These are phyloP conservation scores for Drosophila mimetica DNA, from an alignment of 2,888 invertebrate genomes.

Conservation along the genomic window DNA sequence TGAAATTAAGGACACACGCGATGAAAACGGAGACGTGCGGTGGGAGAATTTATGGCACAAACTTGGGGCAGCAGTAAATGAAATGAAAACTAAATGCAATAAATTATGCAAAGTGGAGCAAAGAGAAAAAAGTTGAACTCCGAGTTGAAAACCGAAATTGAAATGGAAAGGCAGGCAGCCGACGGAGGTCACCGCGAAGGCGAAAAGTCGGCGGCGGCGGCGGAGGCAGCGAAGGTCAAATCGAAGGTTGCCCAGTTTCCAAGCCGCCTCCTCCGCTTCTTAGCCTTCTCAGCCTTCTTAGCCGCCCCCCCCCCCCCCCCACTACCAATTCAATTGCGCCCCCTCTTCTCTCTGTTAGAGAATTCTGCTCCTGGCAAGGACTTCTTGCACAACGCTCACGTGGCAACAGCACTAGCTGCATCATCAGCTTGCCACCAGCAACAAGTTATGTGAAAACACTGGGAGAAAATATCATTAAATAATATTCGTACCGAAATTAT, in stretches of 20 bases:
- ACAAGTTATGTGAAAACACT: slow-evolving; percentile 33
- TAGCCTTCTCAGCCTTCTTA: not conserved
- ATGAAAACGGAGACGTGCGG: slow-evolving; percentile 25
- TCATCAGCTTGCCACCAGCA: slow-evolving; percentile 14
- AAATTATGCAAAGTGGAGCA: slow-evolving; percentile 69
- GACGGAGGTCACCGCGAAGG: slow-evolving; percentile 45
- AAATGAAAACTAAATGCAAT: slow-evolving; percentile 71
- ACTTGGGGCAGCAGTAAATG: slow-evolving; percentile 21
- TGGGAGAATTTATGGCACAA: slow-evolving; percentile 59
- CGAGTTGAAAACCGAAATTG: slow-evolving; percentile 29
- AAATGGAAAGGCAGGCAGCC: slow-evolving; percentile 34
- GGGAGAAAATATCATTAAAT: not conserved
- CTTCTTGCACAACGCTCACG: slow-evolving; percentile 47
- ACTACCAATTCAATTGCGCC: not conserved
- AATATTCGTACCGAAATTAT: too few species aligned
- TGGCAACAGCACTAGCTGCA: slow-evolving; percentile 26
- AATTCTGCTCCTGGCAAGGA: slow-evolving; percentile 32
- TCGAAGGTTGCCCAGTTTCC: slow-evolving; percentile 31
- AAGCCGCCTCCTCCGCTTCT: not conserved
- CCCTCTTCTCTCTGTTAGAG: not conserved
- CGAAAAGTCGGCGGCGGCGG: slow-evolving; percentile 9
- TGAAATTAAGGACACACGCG: slow-evolving; percentile 76
- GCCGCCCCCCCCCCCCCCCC: not conserved
- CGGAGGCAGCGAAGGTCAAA: slow-evolving; percentile 34
- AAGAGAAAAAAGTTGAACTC: slow-evolving; percentile 49